These are phyloP conservation scores for Vanessa tameamea DNA, from an alignment of 1,140 invertebrate genomes.

Conservation along the genomic window DNA sequence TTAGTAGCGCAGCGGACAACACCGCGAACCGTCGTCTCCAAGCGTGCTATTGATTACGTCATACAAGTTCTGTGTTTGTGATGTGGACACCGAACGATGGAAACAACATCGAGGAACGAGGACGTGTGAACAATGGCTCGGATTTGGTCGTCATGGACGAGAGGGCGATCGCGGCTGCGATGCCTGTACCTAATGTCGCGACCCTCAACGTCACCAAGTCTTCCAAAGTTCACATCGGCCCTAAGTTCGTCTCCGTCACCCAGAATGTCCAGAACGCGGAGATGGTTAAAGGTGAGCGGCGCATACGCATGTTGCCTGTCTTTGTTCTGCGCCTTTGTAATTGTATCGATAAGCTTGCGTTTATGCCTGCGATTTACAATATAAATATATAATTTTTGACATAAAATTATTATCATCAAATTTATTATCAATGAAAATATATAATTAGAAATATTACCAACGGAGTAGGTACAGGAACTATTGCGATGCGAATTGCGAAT, in stretches of 20 bases:
- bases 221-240: conserved; percentile 60
- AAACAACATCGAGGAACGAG: conserved; percentile 16
- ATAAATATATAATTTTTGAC: no score
- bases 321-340: conserved; percentile 7
- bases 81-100: conserved; percentile 49
- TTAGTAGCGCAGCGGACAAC: conserved; percentile 45
- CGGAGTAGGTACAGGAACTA: neutral
- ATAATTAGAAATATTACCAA: neutral
- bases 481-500: conserved; percentile 20
- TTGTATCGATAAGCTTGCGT: neutral
- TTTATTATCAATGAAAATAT: neutral
- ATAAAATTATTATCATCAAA: no score
- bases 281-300: conserved; percentile 64
- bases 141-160: conserved; percentile 57
- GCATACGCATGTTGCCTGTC: conserved; percentile 19
- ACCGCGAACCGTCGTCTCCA: conserved; percentile 44
- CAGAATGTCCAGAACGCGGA: conserved; percentile 67
- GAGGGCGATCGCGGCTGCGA: conserved; percentile 30
- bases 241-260: conserved; percentile 66
- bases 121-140: conserved; percentile 38
- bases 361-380: conserved; percentile 13
- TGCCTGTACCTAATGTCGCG: conserved; percentile 41
- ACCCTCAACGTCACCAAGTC: conserved; percentile 63
- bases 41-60: conserved; percentile 34
- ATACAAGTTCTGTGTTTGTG: conserved; percentile 36